Base-by-base conservation (phyloP, 2,797 vertebrate species). In the Scolopax bukidnonensis region DNA sequence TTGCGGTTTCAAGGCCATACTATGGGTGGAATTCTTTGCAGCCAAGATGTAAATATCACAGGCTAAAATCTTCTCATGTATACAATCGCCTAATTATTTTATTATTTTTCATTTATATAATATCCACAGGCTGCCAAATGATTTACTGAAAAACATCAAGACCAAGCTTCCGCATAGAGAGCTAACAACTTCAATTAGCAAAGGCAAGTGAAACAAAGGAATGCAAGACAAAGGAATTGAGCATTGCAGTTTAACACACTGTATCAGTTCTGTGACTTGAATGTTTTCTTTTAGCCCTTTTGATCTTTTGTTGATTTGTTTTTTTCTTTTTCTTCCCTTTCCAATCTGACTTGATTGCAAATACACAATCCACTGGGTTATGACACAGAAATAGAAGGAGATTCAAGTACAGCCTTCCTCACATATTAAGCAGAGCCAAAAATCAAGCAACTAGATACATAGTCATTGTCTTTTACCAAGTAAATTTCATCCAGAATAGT, bases 221-320 rank as follows among this genome's bases (percentile, higher is more conserved):
- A 87, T 12, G 7, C 2, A 9, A 82, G 38, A 61, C 36, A 57
- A 84, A 81, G 32, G 53, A 75, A 84, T 47, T 36, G 18, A 51
- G 32, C 40, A 21, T 0, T 84, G 75, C 75, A 41, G 45, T 71
- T 84, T 59, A 61, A 75, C 36, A 75, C 27, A 5, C 38, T 57
- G 20, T 45, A 28, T 80, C 65, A 64, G 69, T 81, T 71, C 53
- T 23, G 43, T 47, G 38, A 40, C 50, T 83, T 48, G 54, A 24
- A 43, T 77, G 69, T 86, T 88, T 95, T 88, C 30, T 91, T 90
- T 70, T 77, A 91, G 40, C 12, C 36, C 36, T 84, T 96, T 84
- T 84, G 43, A 69, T 82, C 59, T 63, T 73, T 17, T 73, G 47
- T 67, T 82, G 57, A 64, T 89, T 65, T 74, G 14, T 3, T 75